Percentiles rank a stretch among this genome's conserved stretches.
phyloP scores from a whole-genome alignment of 1,140 invertebrate genomes.

The Habropoda laboriosa region DNA sequence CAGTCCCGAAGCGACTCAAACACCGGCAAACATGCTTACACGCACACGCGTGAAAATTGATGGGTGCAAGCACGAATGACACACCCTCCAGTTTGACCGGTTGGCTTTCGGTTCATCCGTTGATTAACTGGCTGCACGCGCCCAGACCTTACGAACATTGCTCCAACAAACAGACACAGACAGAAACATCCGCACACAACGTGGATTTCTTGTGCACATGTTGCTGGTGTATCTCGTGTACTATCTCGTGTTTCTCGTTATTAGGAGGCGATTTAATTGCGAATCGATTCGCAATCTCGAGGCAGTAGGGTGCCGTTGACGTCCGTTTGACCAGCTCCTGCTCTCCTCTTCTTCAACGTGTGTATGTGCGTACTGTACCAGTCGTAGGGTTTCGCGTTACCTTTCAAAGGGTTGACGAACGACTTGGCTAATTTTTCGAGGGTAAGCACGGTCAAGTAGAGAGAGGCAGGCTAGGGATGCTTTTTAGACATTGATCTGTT shows the following conservation, averaged over 20 bases:
- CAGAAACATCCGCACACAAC: not conserved
- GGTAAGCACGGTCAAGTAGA: constrained; percentile 3
- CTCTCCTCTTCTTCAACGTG: not conserved
- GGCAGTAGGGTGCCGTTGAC: not conserved
- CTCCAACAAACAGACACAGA: not conserved
- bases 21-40: not conserved
- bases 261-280: constrained; percentile 49
- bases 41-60: constrained; percentile 24
- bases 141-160: constrained; percentile 38
- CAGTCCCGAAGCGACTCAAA: not conserved
- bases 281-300: constrained; percentile 31
- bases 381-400: not conserved
- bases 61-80: constrained; percentile 49
- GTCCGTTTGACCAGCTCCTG: not conserved
- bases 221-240: no score
- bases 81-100: constrained; percentile 68
- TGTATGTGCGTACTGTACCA: not conserved
- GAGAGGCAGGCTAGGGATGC: not conserved
- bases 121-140: constrained; percentile 72
- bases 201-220: not conserved
- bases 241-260: constrained; percentile 20
- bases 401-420: constrained; percentile 7
- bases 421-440: constrained; percentile 25
- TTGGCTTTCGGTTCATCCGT: constrained; percentile 72
- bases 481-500: constrained; percentile 24